Evolutionary conservation across 2,113 vertebrate species (phyloP).

Genomic region (Poecile atricapillus): DNA sequence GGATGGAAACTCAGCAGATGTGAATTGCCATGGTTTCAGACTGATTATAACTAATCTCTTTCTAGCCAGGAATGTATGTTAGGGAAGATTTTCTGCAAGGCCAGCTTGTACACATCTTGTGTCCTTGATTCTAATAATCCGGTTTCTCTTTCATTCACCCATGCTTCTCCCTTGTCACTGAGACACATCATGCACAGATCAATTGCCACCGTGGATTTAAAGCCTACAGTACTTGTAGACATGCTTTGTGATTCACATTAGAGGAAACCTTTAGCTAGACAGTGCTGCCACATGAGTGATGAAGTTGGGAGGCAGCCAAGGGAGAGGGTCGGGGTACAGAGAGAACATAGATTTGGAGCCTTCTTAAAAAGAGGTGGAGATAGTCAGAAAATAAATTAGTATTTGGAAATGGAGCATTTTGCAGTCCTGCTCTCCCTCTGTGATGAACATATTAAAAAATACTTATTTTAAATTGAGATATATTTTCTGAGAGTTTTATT

Average conservation of each 20-base stretch:
- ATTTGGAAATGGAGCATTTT: neutral
- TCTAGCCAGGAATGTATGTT: neutral
- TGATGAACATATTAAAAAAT: neutral
- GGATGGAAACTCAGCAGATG: neutral
- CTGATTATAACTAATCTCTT: neutral
- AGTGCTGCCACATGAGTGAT: accelerated
- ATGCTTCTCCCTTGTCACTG: neutral
- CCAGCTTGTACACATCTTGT: neutral
- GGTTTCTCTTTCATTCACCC: neutral
- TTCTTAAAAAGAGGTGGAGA: neutral
- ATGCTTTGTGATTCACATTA: neutral
- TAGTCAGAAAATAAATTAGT: neutral
- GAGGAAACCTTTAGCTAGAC: neutral
- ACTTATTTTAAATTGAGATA: neutral
- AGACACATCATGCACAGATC: neutral
- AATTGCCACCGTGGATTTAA: neutral
- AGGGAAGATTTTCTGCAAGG: neutral
- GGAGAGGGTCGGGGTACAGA: accelerated
- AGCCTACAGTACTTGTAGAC: neutral
- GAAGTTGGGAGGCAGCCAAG: neutral
- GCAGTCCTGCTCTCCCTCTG: neutral
- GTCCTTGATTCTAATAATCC: neutral
- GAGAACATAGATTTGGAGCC: accelerated
- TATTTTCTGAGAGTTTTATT: neutral
- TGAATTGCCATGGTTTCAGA: neutral